phyloP scores from a whole-genome alignment of 1,140 invertebrate genomes.

The Drosophila tropicalis region DNA sequence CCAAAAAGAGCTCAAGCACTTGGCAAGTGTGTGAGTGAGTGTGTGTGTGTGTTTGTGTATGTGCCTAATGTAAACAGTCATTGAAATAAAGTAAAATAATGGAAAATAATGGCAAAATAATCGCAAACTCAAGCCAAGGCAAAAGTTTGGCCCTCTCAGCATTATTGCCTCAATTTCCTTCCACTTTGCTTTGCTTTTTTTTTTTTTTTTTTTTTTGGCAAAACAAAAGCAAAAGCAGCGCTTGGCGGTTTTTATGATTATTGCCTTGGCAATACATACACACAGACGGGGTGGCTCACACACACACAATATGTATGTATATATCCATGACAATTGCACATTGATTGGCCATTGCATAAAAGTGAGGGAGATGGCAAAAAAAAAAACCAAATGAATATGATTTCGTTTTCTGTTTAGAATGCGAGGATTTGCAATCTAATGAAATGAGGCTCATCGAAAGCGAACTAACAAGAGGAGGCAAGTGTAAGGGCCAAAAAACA shows the following conservation, averaged over 20 bases:
- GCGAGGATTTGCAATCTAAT: conserved; percentile 17
- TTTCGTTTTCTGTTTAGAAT: conserved; percentile 29
- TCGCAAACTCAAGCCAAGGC: conserved; percentile 63
- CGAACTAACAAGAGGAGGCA: neutral
- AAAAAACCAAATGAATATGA: conserved; percentile 46
- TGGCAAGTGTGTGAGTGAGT: conserved; percentile 16
- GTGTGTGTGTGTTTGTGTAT: conserved; percentile 32
- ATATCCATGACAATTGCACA: conserved; percentile 60
- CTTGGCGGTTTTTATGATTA: conserved; percentile 79
- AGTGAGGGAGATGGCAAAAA: conserved; percentile 25
- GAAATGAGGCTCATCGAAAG: conserved; percentile 10
- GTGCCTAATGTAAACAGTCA: conserved; percentile 77
- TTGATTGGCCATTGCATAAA: conserved; percentile 70
- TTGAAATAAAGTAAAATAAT: conserved; percentile 81
- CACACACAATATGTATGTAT: conserved; percentile 10
- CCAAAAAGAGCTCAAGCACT: conserved; percentile 49
- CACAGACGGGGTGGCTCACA: neutral
- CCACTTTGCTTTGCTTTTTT: conserved; percentile 7
- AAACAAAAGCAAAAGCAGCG: conserved; percentile 57
- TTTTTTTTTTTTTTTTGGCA: conserved; percentile 14
- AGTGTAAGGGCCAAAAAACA: conserved; percentile 23
- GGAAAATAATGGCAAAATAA: conserved; percentile 81
- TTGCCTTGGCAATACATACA: conserved; percentile 55
- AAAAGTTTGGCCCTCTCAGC: conserved; percentile 31
- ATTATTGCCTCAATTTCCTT: conserved; percentile 70